phyloP scores from a whole-genome alignment of 2,888 invertebrate genomes.

The Hecatera dysodea region DNA sequence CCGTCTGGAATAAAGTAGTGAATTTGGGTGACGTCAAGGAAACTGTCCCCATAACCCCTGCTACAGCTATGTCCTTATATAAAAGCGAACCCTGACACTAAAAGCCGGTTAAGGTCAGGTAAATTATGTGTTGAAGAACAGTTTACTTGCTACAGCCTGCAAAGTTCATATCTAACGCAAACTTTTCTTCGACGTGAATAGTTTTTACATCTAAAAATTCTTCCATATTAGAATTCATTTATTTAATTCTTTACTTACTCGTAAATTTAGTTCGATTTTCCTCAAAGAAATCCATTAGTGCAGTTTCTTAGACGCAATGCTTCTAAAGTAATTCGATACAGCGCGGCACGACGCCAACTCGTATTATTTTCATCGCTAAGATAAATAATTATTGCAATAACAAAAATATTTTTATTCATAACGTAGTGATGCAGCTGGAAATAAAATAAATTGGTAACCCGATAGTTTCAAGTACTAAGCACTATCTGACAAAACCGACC shows the following conservation, averaged over 20 bases:
- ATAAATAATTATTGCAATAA: slow-evolving; percentile 45
- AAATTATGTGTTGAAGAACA: slow-evolving; percentile 29
- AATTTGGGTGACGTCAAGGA: slow-evolving; percentile 48
- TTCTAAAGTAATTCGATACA: slow-evolving; percentile 65
- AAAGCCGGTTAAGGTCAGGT: slow-evolving; percentile 46
- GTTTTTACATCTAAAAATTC: slow-evolving; percentile 15
- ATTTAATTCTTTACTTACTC: slow-evolving; percentile 3
- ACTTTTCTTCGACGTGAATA: neutral
- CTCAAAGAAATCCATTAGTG: slow-evolving; percentile 54
- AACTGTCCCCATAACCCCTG: slow-evolving; percentile 44
- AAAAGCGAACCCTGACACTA: slow-evolving; percentile 40
- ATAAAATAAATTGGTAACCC: slow-evolving; percentile 7
- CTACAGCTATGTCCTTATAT: slow-evolving; percentile 40
- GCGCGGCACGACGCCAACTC: slow-evolving; percentile 70
- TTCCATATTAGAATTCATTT: neutral
- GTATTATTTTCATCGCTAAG: slow-evolving; percentile 67
- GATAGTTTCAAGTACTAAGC: slow-evolving; percentile 8
- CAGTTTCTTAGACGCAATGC: slow-evolving; percentile 53
- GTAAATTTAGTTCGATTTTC: slow-evolving; percentile 10
- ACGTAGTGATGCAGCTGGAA: slow-evolving; percentile 5
- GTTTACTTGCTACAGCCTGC: slow-evolving; percentile 13
- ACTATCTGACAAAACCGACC: neutral
- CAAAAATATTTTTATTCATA: slow-evolving; percentile 30
- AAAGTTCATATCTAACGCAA: slow-evolving; percentile 6
- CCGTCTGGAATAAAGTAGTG: slow-evolving; percentile 42